Evolutionary conservation across 2,888 invertebrate genomes (phyloP), one percentile per base, ranked within the genome.

Genomic region (Drosophila lutescens): DNA sequence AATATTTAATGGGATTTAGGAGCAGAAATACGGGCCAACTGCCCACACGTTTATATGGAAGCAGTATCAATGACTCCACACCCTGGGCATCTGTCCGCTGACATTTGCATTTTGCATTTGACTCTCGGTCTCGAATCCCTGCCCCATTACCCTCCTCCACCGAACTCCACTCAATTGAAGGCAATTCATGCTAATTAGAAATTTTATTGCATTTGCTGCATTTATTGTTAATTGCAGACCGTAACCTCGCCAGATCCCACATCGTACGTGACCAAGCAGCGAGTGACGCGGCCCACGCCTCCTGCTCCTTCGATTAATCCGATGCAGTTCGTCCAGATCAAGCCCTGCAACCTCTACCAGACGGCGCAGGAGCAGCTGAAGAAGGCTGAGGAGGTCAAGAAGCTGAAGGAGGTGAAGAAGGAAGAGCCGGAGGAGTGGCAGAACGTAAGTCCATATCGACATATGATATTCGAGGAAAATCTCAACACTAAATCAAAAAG

Each of bases 371-470:
- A 97, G 90, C 97, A 97, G 92, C 93, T 97, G 70, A 95, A 96
- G 85, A 95, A 96, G 87, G 96, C 96, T 51, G 96, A 97, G 91
- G 96, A 97, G 91, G 96, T 97, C 63, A 97, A 97, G 92, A 95
- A 96, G 86, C 95, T 95, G 58, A 96, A 96, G 89, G 96, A 96
- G 86, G 95, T 96, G 72, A 94, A 95, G 68, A 95, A 96, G 84
- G 97, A 97, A 91, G 95, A 97, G 84, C 96, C 96, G 77, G 97
- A 97, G 92, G 97, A 97, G 91, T 97, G 97, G 97, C 97, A 97
- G 93, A 96, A 96, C 93, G 97, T 97, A 92, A 94, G 95, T 58
- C 51, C 15, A 15, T 43, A 15, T 50, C 36, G 57, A 17, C 20
- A 17, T 34, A 30, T 57, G 62, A 41, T 41, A 41, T 43, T 38